Evolutionary conservation across 2,888 invertebrate species (phyloP).

Genomic region (Linnaemya tessellans): DNA sequence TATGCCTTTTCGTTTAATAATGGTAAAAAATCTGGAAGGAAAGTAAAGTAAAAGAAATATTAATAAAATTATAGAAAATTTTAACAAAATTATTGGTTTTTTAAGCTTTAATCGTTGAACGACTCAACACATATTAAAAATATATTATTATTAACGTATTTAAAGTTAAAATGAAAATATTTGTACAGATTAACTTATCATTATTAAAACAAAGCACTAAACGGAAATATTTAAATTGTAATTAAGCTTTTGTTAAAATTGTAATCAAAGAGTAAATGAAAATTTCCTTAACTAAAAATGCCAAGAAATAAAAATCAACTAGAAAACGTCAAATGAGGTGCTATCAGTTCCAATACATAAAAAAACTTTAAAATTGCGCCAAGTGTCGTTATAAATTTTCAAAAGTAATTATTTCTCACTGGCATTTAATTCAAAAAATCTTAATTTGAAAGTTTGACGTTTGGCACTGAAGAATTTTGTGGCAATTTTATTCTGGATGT

Average conservation of each 20-base stretch:
- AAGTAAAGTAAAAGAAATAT: constrained; percentile 27
- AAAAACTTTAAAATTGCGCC: no score
- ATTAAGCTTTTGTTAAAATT: not conserved
- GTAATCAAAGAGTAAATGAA: not conserved
- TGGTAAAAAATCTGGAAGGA: not conserved
- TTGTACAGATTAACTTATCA: constrained; percentile 47
- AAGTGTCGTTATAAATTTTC: no score
- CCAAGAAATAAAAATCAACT: not conserved
- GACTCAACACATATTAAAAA: constrained; percentile 74
- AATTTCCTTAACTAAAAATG: not conserved
- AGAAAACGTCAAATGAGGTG: not conserved
- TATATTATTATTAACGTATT: constrained; percentile 26
- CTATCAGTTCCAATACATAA: no score
- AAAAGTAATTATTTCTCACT: no score
- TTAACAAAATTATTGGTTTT: constrained; percentile 63
- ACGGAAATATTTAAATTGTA: not conserved
- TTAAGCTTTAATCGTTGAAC: constrained; percentile 81
- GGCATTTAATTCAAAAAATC: no score
- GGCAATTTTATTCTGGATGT: no score
- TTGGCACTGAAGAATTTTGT: no score
- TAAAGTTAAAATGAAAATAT: constrained; percentile 23
- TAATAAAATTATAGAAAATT: constrained; percentile 20
- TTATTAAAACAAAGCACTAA: not conserved
- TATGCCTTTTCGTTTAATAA: constrained; percentile 61
- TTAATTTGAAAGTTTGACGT: no score